Base-by-base conservation (phyloP, 1,140 invertebrate species). In the Aphidius ervi region DNA sequence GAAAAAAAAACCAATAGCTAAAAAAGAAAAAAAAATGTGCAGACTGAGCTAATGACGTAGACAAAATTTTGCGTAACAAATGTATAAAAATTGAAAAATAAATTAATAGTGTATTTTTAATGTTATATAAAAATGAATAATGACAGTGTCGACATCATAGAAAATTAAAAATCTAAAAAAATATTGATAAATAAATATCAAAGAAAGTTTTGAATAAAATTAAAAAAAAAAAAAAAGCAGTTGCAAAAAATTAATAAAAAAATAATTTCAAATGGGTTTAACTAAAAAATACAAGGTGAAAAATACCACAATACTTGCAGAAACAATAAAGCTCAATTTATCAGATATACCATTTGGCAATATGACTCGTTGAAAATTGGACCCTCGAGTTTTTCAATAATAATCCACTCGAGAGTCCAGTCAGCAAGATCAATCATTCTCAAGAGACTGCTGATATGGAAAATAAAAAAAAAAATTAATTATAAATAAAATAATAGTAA, bases 401-500 rank as follows among this genome's bases (percentile, higher is more conserved):
- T 43, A n/a, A n/a, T 3, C 40, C 9, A 43, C 41, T 59, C 42
- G 42, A 43, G 42, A 43, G 42, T 43, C 42, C 7, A 43, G 42
- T 7, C 7, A 43, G 9, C 42, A 8, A 8, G 45, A 46, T 57
- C 23, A 37, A 55, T 55, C 40, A 6, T 31, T 5, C 37, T 52
- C 49, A 20, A 43, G 9, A 43, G 42, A 43, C 42, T 43, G 1
- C 5, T 43, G 16, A 16, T 43, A 43, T 10, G 9, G 4, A 43
- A 10, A 43, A 43, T 43, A 43, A 43, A 10, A 56, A 46, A 31
- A 40, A 31, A 8, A 52, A 8, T 39, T 5, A 41, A 23, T n/a
- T 42, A 47, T 42, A 53, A 59, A 40, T 49, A 59, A 59, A 53
- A 49, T 59, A 49, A 53, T 4, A 39, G n/a, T 53, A 52, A 53